phyloP scores from a whole-genome alignment of 2,797 vertebrate genomes.

The Pseudomugil gertrudae region DNA sequence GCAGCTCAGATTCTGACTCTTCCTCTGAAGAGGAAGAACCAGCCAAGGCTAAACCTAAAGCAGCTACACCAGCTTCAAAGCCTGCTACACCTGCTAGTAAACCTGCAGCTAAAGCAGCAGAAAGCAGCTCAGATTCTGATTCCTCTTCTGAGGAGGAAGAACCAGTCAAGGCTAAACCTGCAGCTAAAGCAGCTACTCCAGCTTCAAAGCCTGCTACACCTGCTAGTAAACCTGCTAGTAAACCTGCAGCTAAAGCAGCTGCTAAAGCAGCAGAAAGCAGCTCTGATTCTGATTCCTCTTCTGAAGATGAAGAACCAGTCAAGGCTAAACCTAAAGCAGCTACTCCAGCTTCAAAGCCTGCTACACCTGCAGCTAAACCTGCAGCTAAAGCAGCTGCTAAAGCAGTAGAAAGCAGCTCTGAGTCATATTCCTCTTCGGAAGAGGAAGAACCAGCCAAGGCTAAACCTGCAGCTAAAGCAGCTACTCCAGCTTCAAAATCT shows the following conservation, averaged over 20 bases:
- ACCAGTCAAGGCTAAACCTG: conserved; percentile 28
- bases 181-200: conserved; percentile 16
- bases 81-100: conserved; percentile 38
- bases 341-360: conserved; percentile 19
- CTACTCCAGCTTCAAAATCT: conserved; percentile 28
- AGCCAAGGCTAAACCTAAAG: conserved; percentile 25
- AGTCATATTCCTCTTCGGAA: conserved; percentile 70
- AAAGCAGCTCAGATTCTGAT: conserved; percentile 57
- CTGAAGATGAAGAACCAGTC: conserved; percentile 47
- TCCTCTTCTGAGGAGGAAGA: conserved; percentile 70
- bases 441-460: conserved; percentile 47
- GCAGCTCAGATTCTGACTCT: conserved; percentile 47
- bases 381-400: conserved; percentile 39
- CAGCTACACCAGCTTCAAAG: conserved; percentile 1
- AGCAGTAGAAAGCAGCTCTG: conserved; percentile 48
- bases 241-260: not conserved
- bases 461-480: conserved; percentile 57
- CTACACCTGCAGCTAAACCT: conserved; percentile 27
- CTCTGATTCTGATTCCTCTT: conserved; percentile 54
- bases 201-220: conserved; percentile 48
- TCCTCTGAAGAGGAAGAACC: conserved; percentile 62
- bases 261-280: conserved; percentile 38
- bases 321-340: conserved; percentile 32
- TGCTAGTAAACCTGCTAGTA: conserved; percentile 16
- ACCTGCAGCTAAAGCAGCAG: conserved; percentile 27